phyloP scores from a whole-genome alignment of 2,888 invertebrate species.

The Eristalinus aeneus region DNA sequence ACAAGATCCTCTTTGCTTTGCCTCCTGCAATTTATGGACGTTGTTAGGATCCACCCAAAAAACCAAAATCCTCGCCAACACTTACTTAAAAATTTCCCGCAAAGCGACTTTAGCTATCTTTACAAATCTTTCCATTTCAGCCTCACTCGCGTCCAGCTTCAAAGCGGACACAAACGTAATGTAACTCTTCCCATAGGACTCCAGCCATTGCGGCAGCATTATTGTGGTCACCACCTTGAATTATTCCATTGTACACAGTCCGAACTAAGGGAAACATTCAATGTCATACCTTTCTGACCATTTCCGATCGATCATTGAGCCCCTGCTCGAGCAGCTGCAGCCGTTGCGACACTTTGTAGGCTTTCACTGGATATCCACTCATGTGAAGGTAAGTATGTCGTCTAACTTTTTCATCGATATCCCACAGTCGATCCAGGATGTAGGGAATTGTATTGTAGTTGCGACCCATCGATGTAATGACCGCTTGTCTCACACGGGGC shows the following conservation, averaged over 20 bases:
- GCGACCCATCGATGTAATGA: slow-evolving; percentile 88
- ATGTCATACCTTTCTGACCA: slow-evolving; percentile 78
- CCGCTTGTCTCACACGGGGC: slow-evolving; percentile 86
- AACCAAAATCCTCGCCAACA: slow-evolving; percentile 24
- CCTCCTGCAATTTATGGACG: slow-evolving; percentile 74
- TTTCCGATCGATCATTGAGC: slow-evolving; percentile 83
- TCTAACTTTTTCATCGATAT: slow-evolving; percentile 89
- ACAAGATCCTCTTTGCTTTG: slow-evolving; percentile 79
- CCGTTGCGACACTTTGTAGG: slow-evolving; percentile 85
- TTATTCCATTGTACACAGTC: neutral
- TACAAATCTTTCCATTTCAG: slow-evolving; percentile 84
- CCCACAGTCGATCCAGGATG: slow-evolving; percentile 87
- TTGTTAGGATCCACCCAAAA: neutral
- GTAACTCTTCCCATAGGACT: slow-evolving; percentile 86
- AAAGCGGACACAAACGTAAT: slow-evolving; percentile 88
- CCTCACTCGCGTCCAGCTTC: slow-evolving; percentile 86
- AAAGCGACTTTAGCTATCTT: slow-evolving; percentile 83
- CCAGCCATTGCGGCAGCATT: slow-evolving; percentile 89
- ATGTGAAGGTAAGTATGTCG: slow-evolving; percentile 81
- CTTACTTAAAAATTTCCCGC: slow-evolving; percentile 83
- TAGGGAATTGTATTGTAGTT: slow-evolving; percentile 86
- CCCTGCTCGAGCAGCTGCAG: slow-evolving; percentile 84
- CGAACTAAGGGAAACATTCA: neutral
- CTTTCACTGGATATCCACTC: slow-evolving; percentile 79
- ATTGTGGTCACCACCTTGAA: slow-evolving; percentile 80